phyloP scores from a whole-genome alignment of 2,888 invertebrate genomes.

The Thera obeliscata region DNA sequence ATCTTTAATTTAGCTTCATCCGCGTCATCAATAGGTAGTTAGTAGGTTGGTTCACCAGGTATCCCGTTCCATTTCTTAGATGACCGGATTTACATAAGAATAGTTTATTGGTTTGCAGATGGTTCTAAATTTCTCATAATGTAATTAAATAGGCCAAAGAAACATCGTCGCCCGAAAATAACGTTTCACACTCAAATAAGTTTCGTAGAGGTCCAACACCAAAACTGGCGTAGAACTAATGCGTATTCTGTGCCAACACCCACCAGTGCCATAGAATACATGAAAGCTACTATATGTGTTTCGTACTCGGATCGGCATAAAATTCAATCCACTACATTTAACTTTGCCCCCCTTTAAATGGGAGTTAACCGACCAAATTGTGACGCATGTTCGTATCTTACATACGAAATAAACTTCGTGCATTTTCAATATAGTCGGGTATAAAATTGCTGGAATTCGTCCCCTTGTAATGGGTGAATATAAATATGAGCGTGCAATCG shows the following conservation, averaged over 20 bases:
- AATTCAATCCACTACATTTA: slow-evolving; percentile 60
- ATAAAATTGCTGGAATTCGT: slow-evolving; percentile 35
- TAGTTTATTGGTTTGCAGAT: too few species aligned
- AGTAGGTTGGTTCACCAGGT: too few species aligned
- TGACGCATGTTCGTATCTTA: slow-evolving; percentile 42
- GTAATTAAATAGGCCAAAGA: too few species aligned
- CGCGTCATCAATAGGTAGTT: too few species aligned
- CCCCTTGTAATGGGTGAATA: slow-evolving; percentile 39
- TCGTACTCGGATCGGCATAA: slow-evolving; percentile 42
- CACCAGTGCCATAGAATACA: slow-evolving; percentile 13
- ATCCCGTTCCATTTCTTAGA: too few species aligned
- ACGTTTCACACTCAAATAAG: slow-evolving; percentile 6
- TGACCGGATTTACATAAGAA: too few species aligned
- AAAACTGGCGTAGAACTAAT: neutral
- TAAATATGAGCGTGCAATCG: slow-evolving; percentile 46
- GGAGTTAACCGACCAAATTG: slow-evolving; percentile 57
- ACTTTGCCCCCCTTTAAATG: slow-evolving; percentile 51
- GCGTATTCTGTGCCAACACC: neutral
- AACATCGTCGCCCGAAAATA: slow-evolving; percentile 3
- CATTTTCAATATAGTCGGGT: slow-evolving; percentile 45
- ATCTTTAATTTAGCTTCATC: too few species aligned
- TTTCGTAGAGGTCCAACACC: slow-evolving; percentile 25
- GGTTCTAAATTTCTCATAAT: too few species aligned
- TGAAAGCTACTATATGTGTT: slow-evolving; percentile 7
- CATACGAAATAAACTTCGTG: slow-evolving; percentile 20